Base-by-base conservation (phyloP, 2,888 invertebrate species). In the Aproaerema taeniolella region DNA sequence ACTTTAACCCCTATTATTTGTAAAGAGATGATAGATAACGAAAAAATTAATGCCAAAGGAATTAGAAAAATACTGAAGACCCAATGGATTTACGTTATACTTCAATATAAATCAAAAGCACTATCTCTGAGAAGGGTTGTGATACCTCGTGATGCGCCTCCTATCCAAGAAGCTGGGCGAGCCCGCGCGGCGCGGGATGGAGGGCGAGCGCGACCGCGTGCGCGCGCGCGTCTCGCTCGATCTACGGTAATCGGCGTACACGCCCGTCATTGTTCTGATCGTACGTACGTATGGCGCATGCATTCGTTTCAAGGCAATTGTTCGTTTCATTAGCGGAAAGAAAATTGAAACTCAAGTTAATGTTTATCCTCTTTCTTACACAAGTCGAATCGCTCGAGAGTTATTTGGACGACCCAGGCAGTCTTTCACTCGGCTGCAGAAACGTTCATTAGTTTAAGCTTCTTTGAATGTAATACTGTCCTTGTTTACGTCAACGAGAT, bases 141-240 rank as follows among this genome's bases (percentile, higher is more conserved):
- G 14, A 81, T 91, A 98, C 97, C 97, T 98, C 57, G 98, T 98
- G 64, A 98, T 98, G 55, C 98, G 91, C 43, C 98, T 90, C 58
- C 96, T 89, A 79, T 97, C 97, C 46, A 97, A 88, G 82, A 97
- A 97, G 77, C 96, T 96, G 12, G 98, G 98, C 41, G 97, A 97
- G 30, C 97, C 97, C 56, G 94, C 93, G 45, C 97, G 90, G 41
- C 97, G 88, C 36, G 97, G 96, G 73, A 97, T 97, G 43, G 97
- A 97, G n/a, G 93, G 94, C 44, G 95, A 94, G 46, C 93, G 88
- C 42, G 92, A 92, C 51, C 91, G 88, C 41, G 65, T 54, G 70
- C 68, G 61, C 51, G 53, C 47, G 14, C 61, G 55, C 42, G 67
- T 51, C 45, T 54, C 68, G 58, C 70, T 81, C 68, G 79, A 76